Percentiles rank a stretch among this genome's conserved stretches.
Conservation (phyloP, 2,113 vertebrate species). For the Probosciger aterrimus region DNA sequence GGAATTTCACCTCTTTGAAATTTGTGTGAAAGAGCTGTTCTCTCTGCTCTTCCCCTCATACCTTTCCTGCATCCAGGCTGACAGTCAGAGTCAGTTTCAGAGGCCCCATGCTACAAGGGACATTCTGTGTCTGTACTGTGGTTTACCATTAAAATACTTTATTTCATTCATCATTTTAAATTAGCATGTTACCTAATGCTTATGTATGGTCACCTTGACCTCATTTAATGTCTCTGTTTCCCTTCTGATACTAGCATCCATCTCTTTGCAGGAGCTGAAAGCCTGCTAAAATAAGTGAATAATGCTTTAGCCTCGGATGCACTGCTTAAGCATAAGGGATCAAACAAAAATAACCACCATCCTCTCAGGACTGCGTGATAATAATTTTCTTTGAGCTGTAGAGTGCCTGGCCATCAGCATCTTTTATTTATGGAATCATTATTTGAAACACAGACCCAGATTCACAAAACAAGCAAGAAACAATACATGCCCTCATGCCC, state of each 20-base stretch:
- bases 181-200: neutral
- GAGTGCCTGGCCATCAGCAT: neutral
- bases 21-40: neutral
- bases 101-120: rapidly evolving
- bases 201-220: neutral
- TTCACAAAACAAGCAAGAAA: neutral
- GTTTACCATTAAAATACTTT: neutral
- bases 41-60: neutral
- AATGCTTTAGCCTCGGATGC: neutral
- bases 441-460: neutral
- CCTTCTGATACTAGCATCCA: neutral
- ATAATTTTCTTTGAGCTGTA: neutral
- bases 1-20: neutral
- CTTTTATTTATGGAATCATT: neutral
- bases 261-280: neutral
- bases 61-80: neutral
- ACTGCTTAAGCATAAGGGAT: neutral
- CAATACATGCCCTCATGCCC: neutral
- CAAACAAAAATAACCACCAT: neutral
- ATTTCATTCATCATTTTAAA: neutral
- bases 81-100: neutral
- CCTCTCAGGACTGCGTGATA: neutral
- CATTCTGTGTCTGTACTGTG: neutral
- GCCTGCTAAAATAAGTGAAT: neutral
- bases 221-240: neutral